Conservation (phyloP, 1,140 invertebrate genomes). For the Phocides pigmalion region DNA sequence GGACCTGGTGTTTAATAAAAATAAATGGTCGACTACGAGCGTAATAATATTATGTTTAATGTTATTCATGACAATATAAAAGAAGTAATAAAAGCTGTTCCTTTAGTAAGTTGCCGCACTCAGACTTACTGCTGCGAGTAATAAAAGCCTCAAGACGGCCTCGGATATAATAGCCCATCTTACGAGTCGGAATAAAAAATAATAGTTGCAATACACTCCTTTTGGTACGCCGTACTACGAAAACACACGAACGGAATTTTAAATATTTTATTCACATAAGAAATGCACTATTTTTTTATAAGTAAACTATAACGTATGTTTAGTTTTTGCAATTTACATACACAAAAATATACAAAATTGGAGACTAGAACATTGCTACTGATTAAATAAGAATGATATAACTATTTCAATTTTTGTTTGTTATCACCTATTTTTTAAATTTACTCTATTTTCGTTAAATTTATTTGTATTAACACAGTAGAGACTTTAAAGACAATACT, state of each 20-base stretch:
- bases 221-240: constrained; percentile 8
- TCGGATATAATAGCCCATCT: constrained; percentile 32
- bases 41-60: constrained; percentile 8
- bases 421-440: too few species aligned
- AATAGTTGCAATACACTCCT: constrained; percentile 25
- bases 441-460: too few species aligned
- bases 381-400: too few species aligned
- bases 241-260: neutral
- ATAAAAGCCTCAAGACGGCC: constrained; percentile 20
- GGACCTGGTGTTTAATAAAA: neutral
- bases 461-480: too few species aligned
- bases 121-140: constrained; percentile 5
- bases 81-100: constrained; percentile 19
- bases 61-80: constrained; percentile 22
- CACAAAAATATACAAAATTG: too few species aligned
- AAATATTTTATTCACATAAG: neutral
- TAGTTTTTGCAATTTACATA: too few species aligned
- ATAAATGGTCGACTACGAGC: neutral
- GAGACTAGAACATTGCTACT: too few species aligned
- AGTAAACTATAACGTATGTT: too few species aligned
- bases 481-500: too few species aligned
- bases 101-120: constrained; percentile 6
- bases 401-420: too few species aligned
- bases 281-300: too few species aligned
- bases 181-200: constrained; percentile 31